These are phyloP conservation scores for Bovichtus variegatus DNA, from an alignment of 2,797 vertebrate genomes.

Conservation along the genomic window DNA sequence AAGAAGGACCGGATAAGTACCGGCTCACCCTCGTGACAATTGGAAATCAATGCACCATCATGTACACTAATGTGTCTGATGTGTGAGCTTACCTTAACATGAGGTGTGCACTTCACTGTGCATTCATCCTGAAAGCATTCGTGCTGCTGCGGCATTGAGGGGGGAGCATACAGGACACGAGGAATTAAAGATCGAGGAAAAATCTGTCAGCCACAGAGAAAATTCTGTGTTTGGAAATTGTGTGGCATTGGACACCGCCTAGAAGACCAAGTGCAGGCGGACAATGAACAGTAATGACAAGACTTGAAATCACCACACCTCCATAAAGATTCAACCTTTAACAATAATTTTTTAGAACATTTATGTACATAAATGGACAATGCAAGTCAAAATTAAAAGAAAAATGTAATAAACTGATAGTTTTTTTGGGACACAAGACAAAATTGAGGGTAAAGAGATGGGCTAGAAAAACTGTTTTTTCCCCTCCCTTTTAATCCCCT, in stretches of 20 bases:
- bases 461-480: no score
- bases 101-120: not conserved
- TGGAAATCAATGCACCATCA: constrained; percentile 36
- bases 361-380: no score
- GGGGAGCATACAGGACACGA: not conserved
- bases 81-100: not conserved
- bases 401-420: not conserved
- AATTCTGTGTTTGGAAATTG: not conserved
- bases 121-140: not conserved
- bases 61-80: constrained; percentile 32
- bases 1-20: constrained; percentile 27
- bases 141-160: not conserved
- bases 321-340: not conserved
- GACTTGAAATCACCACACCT: not conserved
- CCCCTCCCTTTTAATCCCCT: not conserved
- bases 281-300: not conserved
- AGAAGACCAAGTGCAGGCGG: not conserved
- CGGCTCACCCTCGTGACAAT: not conserved
- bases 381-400: not conserved
- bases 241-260: not conserved
- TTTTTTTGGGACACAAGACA: no score
- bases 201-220: not conserved
- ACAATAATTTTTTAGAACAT: no score
- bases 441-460: no score
- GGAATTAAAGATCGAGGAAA: not conserved